A percentile compares a stretch with the other conserved stretches of the same genome.
Evolutionary conservation across 92 coral and sea anemone genomes (phyloP).

Genomic region (Zoanthus sansibaricus): DNA sequence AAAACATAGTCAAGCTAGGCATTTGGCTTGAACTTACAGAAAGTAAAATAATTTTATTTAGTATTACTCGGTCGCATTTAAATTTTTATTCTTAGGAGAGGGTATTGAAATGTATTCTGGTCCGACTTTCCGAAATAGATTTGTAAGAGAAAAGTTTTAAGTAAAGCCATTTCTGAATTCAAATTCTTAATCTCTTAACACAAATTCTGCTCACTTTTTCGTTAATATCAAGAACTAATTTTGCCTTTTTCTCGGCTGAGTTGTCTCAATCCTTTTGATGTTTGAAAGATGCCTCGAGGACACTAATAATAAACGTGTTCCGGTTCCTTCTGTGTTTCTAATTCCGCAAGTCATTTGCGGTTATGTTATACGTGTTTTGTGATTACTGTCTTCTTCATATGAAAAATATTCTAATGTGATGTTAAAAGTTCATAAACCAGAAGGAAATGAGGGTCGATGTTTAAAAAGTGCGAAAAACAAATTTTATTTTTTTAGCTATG

Average conservation of each 20-base stretch:
- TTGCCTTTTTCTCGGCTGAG: not conserved
- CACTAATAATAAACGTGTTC: not conserved
- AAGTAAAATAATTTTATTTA: not conserved
- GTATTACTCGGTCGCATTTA: not conserved
- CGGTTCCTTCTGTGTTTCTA: slow-evolving; percentile 22
- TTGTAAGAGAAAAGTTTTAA: not conserved
- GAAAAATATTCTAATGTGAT: not conserved
- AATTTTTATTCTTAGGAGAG: not conserved
- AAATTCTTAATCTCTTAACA: not conserved
- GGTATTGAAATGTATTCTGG: not conserved
- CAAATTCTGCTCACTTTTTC: not conserved
- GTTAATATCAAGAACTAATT: not conserved
- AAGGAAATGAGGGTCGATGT: not conserved
- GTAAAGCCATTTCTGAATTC: not conserved
- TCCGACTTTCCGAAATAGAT: not conserved
- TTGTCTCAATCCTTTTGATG: not conserved
- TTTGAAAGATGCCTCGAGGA: not conserved
- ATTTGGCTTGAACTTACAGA: slow-evolving; percentile 30
- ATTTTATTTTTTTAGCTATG: not conserved
- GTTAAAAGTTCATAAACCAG: not conserved
- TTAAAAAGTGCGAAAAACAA: not conserved
- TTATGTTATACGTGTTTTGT: not conserved
- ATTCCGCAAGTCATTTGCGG: slow-evolving; percentile 29
- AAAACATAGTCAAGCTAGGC: not conserved
- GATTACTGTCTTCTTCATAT: not conserved